phyloP scores from a whole-genome alignment of 2,797 vertebrate species.

The Paedocypris micromegethes region DNA sequence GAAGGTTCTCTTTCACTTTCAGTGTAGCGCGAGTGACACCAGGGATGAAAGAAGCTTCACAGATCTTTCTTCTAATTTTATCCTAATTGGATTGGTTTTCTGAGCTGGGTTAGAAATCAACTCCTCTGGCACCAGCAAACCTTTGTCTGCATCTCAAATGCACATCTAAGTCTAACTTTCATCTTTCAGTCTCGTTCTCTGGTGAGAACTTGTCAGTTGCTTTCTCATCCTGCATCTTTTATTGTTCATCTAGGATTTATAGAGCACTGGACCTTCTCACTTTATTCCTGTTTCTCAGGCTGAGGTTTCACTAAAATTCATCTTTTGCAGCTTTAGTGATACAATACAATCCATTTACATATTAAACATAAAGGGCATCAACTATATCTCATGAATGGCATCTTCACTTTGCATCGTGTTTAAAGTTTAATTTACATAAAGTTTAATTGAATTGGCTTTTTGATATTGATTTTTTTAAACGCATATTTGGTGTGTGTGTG shows the following conservation, averaged over 20 bases:
- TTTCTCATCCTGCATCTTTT: conserved; percentile 7
- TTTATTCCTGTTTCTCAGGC: not conserved
- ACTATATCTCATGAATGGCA: no score
- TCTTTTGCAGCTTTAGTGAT: no score
- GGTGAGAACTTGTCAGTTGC: conserved; percentile 15
- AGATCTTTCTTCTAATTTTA: conserved; percentile 45
- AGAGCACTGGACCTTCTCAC: not conserved
- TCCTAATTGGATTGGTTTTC: conserved; percentile 51
- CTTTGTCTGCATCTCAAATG: conserved; percentile 49
- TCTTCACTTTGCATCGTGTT: no score
- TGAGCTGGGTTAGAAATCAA: conserved; percentile 42
- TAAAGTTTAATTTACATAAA: no score
- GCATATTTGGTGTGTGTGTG: no score
- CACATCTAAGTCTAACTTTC: conserved; percentile 45
- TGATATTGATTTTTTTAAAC: no score
- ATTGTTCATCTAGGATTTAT: conserved; percentile 4
- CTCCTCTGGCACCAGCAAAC: conserved; percentile 49
- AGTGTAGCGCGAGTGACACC: conserved; percentile 24
- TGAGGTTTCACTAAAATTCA: no score
- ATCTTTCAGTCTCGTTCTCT: conserved; percentile 42
- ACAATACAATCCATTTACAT: no score
- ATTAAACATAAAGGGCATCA: no score
- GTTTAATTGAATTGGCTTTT: no score
- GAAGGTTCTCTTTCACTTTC: conserved; percentile 31
- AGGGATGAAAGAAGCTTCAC: conserved; percentile 44